Percentiles rank a stretch among this genome's conserved stretches.
Conservation (phyloP, 1,140 invertebrate species). For the Fragariocoptes setiger region DNA sequence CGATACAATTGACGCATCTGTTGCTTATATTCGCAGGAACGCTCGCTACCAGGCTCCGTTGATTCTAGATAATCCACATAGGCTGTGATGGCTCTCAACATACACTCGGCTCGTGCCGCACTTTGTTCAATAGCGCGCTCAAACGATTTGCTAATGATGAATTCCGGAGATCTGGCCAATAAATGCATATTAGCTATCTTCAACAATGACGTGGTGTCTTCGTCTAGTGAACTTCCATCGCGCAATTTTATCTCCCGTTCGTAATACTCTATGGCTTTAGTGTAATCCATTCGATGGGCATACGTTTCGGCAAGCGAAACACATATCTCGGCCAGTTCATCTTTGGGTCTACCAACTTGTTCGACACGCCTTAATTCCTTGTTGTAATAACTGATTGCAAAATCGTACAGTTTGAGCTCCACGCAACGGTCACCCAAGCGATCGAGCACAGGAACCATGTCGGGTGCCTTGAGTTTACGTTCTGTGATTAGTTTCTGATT, state of each 20-base stretch:
- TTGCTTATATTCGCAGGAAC: neutral
- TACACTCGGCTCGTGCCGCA: neutral
- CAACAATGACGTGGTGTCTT: slow-evolving; percentile 27
- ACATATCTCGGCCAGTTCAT: slow-evolving; percentile 35
- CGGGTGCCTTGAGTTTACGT: slow-evolving; percentile 21
- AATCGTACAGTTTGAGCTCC: slow-evolving; percentile 28
- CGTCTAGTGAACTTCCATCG: slow-evolving; percentile 26
- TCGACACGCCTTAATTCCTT: slow-evolving; percentile 28
- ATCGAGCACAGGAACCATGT: slow-evolving; percentile 35
- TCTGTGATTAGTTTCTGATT: slow-evolving; percentile 24
- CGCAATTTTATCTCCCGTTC: slow-evolving; percentile 36
- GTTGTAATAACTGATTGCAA: slow-evolving; percentile 41
- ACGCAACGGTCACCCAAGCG: slow-evolving; percentile 43
- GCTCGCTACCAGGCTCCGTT: neutral
- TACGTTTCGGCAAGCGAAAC: slow-evolving; percentile 59
- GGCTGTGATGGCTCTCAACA: neutral
- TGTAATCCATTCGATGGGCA: slow-evolving; percentile 35
- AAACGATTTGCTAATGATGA: neutral
- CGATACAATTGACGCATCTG: slow-evolving; percentile 15
- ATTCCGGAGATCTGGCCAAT: neutral
- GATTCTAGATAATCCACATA: neutral
- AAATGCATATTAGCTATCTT: slow-evolving; percentile 26
- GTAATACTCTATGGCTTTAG: slow-evolving; percentile 41
- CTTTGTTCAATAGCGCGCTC: neutral
- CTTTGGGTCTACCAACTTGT: slow-evolving; percentile 18